Evolutionary conservation across 2,797 vertebrate species (phyloP).

Genomic region (Centropyge bicolor): DNA sequence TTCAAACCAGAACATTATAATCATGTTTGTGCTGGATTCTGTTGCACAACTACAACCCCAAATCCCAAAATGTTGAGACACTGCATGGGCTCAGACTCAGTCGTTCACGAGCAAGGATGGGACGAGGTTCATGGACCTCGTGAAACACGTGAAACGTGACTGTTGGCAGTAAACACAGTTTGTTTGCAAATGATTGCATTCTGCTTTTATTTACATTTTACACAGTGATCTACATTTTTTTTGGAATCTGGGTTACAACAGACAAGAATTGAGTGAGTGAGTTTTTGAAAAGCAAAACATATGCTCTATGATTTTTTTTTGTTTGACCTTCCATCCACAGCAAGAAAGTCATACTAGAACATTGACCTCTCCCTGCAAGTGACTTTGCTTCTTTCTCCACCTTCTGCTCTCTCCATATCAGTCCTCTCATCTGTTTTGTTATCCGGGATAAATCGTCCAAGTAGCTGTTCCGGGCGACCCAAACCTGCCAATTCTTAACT

Average conservation of each 20-base stretch:
- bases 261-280: background rate
- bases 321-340: conserved; percentile 7
- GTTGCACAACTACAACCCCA: background rate
- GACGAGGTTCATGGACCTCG: too few species aligned
- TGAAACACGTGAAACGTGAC: too few species aligned
- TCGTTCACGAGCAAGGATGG: too few species aligned
- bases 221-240: too few species aligned
- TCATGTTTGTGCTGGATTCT: background rate
- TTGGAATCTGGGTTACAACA: background rate
- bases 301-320: background rate
- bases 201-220: too few species aligned
- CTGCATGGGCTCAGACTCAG: too few species aligned
- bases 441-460: conserved; percentile 32
- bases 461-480: conserved; percentile 46
- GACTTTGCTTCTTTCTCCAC: conserved; percentile 9
- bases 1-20: conserved; percentile 11
- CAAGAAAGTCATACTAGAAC: background rate
- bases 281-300: background rate
- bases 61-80: too few species aligned
- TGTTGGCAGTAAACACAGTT: too few species aligned
- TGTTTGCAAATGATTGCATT: too few species aligned
- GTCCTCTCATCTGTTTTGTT: conserved; percentile 37
- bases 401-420: conserved; percentile 26
- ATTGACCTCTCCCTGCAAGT: conserved; percentile 22
- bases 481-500: conserved; percentile 57